Evolutionary conservation across 2,113 vertebrate genomes (phyloP).

Genomic region (Mola mola): DNA sequence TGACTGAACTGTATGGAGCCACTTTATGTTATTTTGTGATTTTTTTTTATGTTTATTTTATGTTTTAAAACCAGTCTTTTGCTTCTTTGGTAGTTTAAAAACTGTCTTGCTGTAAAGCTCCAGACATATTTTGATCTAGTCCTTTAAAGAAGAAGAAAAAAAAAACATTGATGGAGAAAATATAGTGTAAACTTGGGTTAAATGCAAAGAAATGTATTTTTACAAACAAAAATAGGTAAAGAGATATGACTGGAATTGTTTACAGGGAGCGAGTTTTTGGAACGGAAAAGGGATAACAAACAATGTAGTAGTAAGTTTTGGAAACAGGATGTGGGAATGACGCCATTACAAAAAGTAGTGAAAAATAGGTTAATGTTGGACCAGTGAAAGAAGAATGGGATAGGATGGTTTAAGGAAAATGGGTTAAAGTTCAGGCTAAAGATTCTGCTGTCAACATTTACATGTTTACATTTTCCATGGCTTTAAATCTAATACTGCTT

Average conservation of each 20-base stretch:
- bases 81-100: too few species aligned
- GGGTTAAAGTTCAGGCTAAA: too few species aligned
- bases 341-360: slow-evolving; percentile 16
- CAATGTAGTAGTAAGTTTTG: slow-evolving; percentile 21
- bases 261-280: slow-evolving; percentile 3
- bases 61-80: too few species aligned
- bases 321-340: slow-evolving; percentile 9
- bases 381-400: slow-evolving; percentile 21
- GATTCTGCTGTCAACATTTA: slow-evolving; percentile 2
- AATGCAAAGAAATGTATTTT: background rate
- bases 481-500: background rate
- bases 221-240: slow-evolving; percentile 1
- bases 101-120: too few species aligned
- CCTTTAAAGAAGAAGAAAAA: too few species aligned
- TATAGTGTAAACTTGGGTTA: background rate
- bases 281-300: slow-evolving; percentile 24
- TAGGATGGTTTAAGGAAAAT: background rate
- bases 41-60: too few species aligned
- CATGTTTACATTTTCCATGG: slow-evolving; percentile 14
- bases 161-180: slow-evolving; percentile 7
- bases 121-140: too few species aligned
- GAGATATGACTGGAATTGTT: background rate
- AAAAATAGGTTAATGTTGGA: slow-evolving; percentile 17
- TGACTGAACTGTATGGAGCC: too few species aligned
- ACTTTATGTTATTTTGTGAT: too few species aligned